phyloP scores from a whole-genome alignment of 2,113 vertebrate species.

The Thryonomys swinderianus region DNA sequence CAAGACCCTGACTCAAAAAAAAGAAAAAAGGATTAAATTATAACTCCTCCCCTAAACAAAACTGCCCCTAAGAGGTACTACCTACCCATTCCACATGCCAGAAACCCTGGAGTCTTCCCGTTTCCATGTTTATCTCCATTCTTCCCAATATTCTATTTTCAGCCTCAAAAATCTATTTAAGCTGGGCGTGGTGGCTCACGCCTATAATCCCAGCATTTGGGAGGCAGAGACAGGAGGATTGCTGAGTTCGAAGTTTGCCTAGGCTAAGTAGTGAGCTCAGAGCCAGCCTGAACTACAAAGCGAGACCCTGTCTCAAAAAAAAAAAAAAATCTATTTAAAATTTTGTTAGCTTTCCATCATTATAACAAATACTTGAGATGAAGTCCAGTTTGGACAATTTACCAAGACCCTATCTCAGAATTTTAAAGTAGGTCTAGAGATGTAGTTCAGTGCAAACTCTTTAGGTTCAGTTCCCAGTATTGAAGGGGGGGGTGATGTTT shows the following conservation, averaged over 20 bases:
- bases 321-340: too few relatives aligned
- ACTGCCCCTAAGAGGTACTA: background rate
- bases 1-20: too few relatives aligned
- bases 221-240: too few relatives aligned
- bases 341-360: background rate
- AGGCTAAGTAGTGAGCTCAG: too few relatives aligned
- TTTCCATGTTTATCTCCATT: background rate
- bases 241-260: too few relatives aligned
- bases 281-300: too few relatives aligned
- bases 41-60: background rate
- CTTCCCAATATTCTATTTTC: background rate
- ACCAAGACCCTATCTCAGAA: background rate
- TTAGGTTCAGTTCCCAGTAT: background rate
- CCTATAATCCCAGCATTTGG: too few relatives aligned
- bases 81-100: background rate
- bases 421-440: background rate
- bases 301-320: too few relatives aligned
- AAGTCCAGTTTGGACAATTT: background rate
- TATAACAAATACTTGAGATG: background rate
- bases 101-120: background rate
- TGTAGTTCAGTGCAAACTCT: background rate
- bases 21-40: background rate
- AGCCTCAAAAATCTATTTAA: background rate
- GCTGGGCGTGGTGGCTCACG: too few relatives aligned
- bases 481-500: background rate